Evolutionary conservation across 2,888 invertebrate species (phyloP), one percentile per base, ranked within the genome.

Genomic region (Mechanitis messenoides): DNA sequence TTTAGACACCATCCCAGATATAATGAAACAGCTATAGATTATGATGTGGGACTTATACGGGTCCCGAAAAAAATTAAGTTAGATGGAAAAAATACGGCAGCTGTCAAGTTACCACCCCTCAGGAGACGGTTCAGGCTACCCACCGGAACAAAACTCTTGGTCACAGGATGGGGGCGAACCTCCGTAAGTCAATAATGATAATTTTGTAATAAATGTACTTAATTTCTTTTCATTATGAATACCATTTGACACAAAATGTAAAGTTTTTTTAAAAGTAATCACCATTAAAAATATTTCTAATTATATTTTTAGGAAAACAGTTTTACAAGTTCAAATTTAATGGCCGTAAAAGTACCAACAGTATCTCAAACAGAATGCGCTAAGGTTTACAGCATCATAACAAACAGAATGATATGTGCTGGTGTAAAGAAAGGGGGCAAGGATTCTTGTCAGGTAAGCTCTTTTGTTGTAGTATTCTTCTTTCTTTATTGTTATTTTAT

Each of bases 111-210:
- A 46, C 75, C 81, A 1, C 31, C 60, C 1, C 54, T 60, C 0
- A 71, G 71, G 3, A 42, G 0, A 62, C 64, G 12, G 71, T 85
- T 1, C 65, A 74, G 2, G 66, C 71, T 1, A 9, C 42, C 42
- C 9, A 9, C 42, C 42, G 81, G 81, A 0, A 71, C 76, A 0
- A 60, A 74, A 1, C 63, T 86, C 0, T 65, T 74, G 9, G 75
- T 87, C 0, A 75, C 81, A 9, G 89, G 89, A 28, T 89, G 87
- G 87, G 89, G 89, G 9, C 72, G 80, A 33, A 70, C 69, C n/a
- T 58, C 62, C 47, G 71, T 71, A 56, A 66, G 69, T 63, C 12
- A 9, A 47, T 35, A 33, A 20, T 33, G 46, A 11, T 12, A 28
- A 33, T 35, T 28, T 50, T 20, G 9, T 35, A 9, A 9, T 6